These are phyloP conservation scores for Alentia gelatinosa DNA, from an alignment of 2,888 invertebrate genomes.

Conservation along the genomic window DNA sequence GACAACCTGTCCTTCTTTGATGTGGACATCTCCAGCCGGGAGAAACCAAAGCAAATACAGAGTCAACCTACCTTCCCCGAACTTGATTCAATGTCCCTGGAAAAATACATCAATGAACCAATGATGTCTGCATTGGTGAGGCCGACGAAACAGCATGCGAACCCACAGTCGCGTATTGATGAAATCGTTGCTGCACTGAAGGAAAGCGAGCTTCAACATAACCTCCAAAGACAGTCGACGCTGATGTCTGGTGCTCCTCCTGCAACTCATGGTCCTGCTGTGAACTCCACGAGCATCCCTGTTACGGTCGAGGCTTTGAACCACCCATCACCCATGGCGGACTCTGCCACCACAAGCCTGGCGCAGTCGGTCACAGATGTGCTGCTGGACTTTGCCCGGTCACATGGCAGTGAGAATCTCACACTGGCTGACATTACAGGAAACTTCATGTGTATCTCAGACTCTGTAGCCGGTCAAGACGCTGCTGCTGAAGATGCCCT, in stretches of 20 bases:
- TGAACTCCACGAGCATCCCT: background rate
- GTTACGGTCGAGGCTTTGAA: background rate
- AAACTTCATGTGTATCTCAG: conserved; percentile 53
- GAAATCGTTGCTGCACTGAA: conserved; percentile 20
- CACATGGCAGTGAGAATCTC: background rate
- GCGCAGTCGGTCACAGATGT: conserved; percentile 17
- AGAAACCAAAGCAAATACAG: background rate
- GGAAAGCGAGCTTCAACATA: background rate
- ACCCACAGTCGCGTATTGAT: conserved; percentile 19
- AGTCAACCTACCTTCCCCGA: background rate
- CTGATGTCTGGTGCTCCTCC: background rate
- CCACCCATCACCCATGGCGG: background rate
- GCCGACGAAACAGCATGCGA: background rate
- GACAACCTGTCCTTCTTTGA: conserved; percentile 27
- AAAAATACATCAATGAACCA: background rate
- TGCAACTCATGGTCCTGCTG: background rate
- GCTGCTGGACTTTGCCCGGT: background rate
- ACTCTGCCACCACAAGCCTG: background rate
- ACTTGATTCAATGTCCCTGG: background rate
- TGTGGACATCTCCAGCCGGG: background rate
- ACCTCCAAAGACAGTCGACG: background rate
- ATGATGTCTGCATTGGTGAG: background rate
- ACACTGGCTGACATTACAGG: conserved; percentile 26
- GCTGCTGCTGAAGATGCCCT: background rate
- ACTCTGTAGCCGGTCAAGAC: background rate